Conservation (phyloP, 2,113 vertebrate genomes). For the Megaleporinus macrocephalus region DNA sequence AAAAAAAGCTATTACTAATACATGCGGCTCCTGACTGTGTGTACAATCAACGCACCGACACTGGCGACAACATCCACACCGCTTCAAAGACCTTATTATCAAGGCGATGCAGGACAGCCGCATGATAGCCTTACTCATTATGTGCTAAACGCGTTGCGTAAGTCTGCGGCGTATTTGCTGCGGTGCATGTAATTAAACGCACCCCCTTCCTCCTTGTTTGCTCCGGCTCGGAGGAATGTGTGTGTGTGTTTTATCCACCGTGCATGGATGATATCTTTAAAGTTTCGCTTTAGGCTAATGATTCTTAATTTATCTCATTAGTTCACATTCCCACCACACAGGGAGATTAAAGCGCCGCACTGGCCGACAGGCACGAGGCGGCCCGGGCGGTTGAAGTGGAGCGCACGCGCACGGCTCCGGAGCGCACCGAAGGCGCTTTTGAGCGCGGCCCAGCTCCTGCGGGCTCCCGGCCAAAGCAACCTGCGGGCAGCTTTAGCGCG, state of each 20-base stretch:
- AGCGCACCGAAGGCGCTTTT: conserved; percentile 31
- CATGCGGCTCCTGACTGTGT: conserved; percentile 74
- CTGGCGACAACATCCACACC: neutral
- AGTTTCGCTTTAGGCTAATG: conserved; percentile 64
- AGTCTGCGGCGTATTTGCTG: neutral
- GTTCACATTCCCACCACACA: conserved; percentile 69
- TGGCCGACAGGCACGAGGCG: conserved; percentile 45
- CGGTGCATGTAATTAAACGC: neutral
- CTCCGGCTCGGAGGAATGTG: conserved; percentile 24
- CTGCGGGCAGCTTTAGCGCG: conserved; percentile 40
- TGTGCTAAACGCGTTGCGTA: neutral
- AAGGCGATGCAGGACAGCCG: neutral
- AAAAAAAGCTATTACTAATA: conserved; percentile 89
- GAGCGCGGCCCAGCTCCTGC: conserved; percentile 25
- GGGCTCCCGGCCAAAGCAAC: conserved; percentile 42
- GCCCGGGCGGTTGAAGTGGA: conserved; percentile 1
- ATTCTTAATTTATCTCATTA: conserved; percentile 72
- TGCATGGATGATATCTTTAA: conserved; percentile 47
- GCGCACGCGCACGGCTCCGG: conserved; percentile 4
- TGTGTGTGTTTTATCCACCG: neutral
- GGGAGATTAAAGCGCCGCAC: conserved; percentile 63
- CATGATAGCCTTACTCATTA: neutral
- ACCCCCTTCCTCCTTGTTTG: conserved; percentile 1
- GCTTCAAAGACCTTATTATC: neutral
- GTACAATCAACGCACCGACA: conserved; percentile 23